phyloP scores from a whole-genome alignment of 2,113 vertebrate species.

The Apus apus region DNA sequence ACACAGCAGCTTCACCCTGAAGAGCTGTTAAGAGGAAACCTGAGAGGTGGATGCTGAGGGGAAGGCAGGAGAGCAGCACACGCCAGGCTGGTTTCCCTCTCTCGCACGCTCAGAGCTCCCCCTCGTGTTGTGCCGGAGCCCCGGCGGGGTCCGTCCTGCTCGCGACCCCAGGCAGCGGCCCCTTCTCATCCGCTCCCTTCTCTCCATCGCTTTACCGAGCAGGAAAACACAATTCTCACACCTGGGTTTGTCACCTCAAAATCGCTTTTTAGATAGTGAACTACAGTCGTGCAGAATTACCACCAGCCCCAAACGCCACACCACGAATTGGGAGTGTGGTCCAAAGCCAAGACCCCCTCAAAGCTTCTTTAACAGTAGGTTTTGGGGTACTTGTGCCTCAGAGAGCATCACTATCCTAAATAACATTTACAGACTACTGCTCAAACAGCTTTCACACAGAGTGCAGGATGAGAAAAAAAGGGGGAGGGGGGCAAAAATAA shows the following conservation, averaged over 20 bases:
- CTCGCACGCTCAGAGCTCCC: conserved; percentile 28
- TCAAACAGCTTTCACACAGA: not conserved
- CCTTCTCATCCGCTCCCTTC: not conserved
- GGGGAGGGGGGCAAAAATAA: not conserved
- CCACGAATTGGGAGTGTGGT: rapidly evolving
- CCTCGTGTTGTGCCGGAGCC: conserved; percentile 10
- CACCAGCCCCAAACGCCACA: rapidly evolving
- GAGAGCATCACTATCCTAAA: not conserved
- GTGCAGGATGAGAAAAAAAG: not conserved
- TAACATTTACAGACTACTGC: not conserved
- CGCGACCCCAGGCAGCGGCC: not conserved
- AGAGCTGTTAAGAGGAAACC: not conserved
- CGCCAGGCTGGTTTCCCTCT: not conserved
- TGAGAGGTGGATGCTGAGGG: not conserved
- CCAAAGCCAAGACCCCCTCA: not conserved
- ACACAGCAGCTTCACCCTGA: not conserved
- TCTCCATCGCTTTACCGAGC: not conserved
- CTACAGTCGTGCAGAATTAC: not conserved
- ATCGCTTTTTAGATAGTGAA: not conserved
- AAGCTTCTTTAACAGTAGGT: not conserved
- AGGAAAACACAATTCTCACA: not conserved
- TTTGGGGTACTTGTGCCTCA: not conserved
- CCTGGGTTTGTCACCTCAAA: not conserved
- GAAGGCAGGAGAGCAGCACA: not conserved
- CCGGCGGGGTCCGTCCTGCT: not conserved